These are phyloP conservation scores for Anoplius nigerrimus DNA, from an alignment of 2,888 invertebrate genomes.

Conservation along the genomic window DNA sequence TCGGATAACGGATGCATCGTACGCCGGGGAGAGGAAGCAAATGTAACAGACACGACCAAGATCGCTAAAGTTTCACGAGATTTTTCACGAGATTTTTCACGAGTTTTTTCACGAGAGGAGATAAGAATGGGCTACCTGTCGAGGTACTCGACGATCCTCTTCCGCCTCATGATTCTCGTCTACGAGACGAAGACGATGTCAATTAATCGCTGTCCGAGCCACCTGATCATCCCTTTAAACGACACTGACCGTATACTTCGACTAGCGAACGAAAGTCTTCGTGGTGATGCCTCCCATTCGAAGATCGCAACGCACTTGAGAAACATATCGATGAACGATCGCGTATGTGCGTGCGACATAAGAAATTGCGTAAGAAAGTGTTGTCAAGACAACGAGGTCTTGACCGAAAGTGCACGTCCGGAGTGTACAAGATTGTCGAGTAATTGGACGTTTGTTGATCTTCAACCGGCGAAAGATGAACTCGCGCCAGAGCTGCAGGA, in stretches of 20 bases:
- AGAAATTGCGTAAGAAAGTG: constrained; percentile 66
- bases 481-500: constrained; percentile 26
- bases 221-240: constrained; percentile 22
- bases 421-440: neutral
- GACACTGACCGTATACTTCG: neutral
- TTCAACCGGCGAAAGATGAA: constrained; percentile 20
- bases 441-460: neutral
- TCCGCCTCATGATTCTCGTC: no score
- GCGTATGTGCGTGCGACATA: constrained; percentile 47
- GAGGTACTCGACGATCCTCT: no score
- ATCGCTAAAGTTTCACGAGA: no score
- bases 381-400: constrained; percentile 56
- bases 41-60: no score
- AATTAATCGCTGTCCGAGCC: constrained; percentile 24
- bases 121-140: no score
- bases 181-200: neutral
- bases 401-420: neutral
- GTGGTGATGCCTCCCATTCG: constrained; percentile 52
- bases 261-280: constrained; percentile 48
- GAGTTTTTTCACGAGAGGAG: no score
- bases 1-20: no score
- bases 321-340: no score
- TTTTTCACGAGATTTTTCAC: no score
- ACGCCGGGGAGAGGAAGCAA: no score
- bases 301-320: no score